Percentiles rank a stretch among this genome's conserved stretches.
These are phyloP conservation scores for Drosophila orena DNA, from an alignment of 1,140 invertebrate genomes.

Conservation along the genomic window DNA sequence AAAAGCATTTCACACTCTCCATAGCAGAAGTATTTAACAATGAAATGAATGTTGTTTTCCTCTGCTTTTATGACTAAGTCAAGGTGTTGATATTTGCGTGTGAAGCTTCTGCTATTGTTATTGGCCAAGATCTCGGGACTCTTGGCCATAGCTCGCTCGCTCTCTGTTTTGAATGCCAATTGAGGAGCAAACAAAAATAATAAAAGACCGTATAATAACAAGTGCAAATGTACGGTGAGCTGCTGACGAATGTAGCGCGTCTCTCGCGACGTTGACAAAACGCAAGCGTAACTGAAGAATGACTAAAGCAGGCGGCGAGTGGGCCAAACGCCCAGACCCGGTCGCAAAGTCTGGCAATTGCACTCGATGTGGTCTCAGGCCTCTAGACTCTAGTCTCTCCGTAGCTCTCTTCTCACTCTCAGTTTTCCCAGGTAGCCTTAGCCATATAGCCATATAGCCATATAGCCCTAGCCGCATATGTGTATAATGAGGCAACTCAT, in stretches of 20 bases:
- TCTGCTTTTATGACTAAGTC: constrained; percentile 46
- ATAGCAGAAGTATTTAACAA: constrained; percentile 37
- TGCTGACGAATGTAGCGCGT: constrained; percentile 43
- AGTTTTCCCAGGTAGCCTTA: constrained; percentile 17
- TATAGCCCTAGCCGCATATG: not conserved
- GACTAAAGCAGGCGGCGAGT: constrained; percentile 75
- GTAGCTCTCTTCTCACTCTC: constrained; percentile 17
- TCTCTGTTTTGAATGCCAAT: constrained; percentile 36
- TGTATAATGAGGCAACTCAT: constrained; percentile 40
- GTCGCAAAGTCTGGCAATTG: constrained; percentile 54
- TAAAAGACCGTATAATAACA: constrained; percentile 14
- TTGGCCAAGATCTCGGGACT: not conserved
- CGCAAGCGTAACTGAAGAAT: constrained; percentile 82
- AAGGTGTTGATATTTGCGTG: constrained; percentile 26
- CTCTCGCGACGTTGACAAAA: constrained; percentile 79
- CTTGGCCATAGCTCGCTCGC: not conserved
- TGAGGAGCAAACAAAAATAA: not conserved
- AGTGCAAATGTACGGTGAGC: constrained; percentile 25
- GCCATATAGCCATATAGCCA: not conserved
- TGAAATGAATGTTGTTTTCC: constrained; percentile 24
- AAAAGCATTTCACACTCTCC: constrained; percentile 49
- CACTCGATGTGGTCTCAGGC: constrained; percentile 14
- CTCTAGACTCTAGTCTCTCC: constrained; percentile 5
- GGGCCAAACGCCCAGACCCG: constrained; percentile 62
- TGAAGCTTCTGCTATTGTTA: constrained; percentile 26